Percentiles rank a stretch among this genome's conserved stretches.
Conservation (phyloP, 2,797 vertebrate genomes). For the Manis javanica region DNA sequence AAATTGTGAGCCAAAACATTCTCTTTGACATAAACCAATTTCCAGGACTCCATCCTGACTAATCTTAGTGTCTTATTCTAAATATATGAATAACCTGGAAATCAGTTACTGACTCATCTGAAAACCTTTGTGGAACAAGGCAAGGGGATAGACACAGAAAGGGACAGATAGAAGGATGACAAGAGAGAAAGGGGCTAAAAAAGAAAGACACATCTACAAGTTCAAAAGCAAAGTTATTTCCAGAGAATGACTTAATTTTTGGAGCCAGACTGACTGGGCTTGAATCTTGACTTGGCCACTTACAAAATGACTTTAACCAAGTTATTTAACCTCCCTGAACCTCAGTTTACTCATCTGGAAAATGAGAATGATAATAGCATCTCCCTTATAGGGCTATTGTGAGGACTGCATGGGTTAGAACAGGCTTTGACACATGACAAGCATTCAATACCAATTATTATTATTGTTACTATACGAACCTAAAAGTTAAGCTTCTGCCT, state of each 20-base stretch:
- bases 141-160: not conserved
- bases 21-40: not conserved
- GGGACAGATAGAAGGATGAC: not conserved
- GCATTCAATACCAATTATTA: not conserved
- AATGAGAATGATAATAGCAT: not conserved
- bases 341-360: not conserved
- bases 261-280: not conserved
- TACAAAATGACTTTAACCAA: not conserved
- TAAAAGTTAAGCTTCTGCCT: conserved; percentile 15
- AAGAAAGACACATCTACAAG: not conserved
- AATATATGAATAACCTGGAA: not conserved
- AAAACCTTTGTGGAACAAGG: not conserved
- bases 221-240: not conserved
- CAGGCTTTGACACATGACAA: not conserved
- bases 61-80: not conserved
- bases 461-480: not conserved
- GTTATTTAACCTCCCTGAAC: not conserved
- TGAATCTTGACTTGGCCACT: not conserved
- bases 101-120: not conserved
- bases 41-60: not conserved
- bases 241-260: not conserved
- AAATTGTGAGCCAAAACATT: not conserved
- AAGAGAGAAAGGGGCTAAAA: not conserved
- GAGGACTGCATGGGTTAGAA: not conserved
- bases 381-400: not conserved